Base-by-base conservation (phyloP, 2,113 vertebrate genomes). In the Panthera leo region DNA sequence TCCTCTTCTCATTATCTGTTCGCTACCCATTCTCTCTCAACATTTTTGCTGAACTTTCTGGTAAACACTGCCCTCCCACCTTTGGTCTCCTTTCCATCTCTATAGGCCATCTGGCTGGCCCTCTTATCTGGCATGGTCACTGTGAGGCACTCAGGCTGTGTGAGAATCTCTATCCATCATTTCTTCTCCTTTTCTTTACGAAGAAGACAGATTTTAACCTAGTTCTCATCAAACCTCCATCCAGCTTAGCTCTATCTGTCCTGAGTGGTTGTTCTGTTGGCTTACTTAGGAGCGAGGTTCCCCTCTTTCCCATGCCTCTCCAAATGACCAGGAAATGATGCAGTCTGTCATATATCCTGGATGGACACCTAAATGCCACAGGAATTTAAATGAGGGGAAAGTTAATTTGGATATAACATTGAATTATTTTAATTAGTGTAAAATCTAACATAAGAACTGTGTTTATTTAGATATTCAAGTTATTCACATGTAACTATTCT, bases 391-490 rank as follows among this genome's bases (percentile, higher is more conserved):
- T 42, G 8, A 78, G 61, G 34, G 11, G 61, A 51, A 85, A 61
- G 29, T 45, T 85, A 45, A 65, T 82, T 42, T 34, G 61, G 21
- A 58, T 42, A 82, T 75, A 58, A 88, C 16, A 29, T 31, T 65
- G 73, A 75, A 82, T 65, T 78, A 65, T 65, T 95, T 87, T 88
- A 73, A 42, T 94, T 63, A 65, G 27, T 84, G 15, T 71, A 73
- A 84, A 95, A 73, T 90, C 82, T 39, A 80, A 94, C 12, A 48
- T 0, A 78, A 94, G 34, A 25, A 48, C 68, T 84, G 15, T 21
- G 12, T 70, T 86, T 73, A 84, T 36, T 84, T 61, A 70, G 18
- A 63, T 9, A 78, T 58, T 25, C 7, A 45, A 36, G 18, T 51
- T 95, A 79, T 34, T 95, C 91, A 75, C 11, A 55, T 27, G 29